These are phyloP conservation scores for Campopleginae sp. DNA, from an alignment of 2,888 invertebrate genomes.

Conservation along the genomic window DNA sequence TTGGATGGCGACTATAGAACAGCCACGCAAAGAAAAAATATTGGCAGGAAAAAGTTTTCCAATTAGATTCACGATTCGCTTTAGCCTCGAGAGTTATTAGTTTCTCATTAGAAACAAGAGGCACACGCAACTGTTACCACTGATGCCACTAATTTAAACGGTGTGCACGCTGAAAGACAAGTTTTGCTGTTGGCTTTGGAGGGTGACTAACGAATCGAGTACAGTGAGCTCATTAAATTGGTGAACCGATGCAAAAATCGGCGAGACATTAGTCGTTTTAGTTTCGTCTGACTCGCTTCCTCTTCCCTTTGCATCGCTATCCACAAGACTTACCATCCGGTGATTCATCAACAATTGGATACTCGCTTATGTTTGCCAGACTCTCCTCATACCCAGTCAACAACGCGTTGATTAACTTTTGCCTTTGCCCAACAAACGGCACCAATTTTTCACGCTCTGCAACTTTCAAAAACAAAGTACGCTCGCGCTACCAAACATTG, in stretches of 20 bases:
- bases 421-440: not conserved
- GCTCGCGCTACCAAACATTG: not conserved
- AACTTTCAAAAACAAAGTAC: conserved; percentile 33
- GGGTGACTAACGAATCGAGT: conserved; percentile 53
- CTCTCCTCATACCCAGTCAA: conserved; percentile 9
- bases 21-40: not conserved
- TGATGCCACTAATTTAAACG: conserved; percentile 49
- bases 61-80: conserved; percentile 48
- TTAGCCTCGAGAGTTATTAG: conserved; percentile 65
- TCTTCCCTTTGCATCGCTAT: not conserved
- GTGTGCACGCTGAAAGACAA: conserved; percentile 9
- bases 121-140: conserved; percentile 31
- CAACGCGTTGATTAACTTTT: conserved; percentile 26
- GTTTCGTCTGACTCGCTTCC: not conserved
- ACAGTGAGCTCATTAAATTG: conserved; percentile 39
- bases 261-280: conserved; percentile 12
- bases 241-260: conserved; percentile 24
- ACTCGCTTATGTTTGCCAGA: not conserved
- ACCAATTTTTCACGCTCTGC: conserved; percentile 5
- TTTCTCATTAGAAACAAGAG: conserved; percentile 66
- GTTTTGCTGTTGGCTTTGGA: conserved; percentile 38
- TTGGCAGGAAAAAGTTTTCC: conserved; percentile 38
- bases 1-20: not conserved
- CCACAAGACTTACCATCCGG: conserved; percentile 25
- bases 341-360: conserved; percentile 29